phyloP scores from a whole-genome alignment of 2,888 invertebrate species.

The Dryadula phaetusa region DNA sequence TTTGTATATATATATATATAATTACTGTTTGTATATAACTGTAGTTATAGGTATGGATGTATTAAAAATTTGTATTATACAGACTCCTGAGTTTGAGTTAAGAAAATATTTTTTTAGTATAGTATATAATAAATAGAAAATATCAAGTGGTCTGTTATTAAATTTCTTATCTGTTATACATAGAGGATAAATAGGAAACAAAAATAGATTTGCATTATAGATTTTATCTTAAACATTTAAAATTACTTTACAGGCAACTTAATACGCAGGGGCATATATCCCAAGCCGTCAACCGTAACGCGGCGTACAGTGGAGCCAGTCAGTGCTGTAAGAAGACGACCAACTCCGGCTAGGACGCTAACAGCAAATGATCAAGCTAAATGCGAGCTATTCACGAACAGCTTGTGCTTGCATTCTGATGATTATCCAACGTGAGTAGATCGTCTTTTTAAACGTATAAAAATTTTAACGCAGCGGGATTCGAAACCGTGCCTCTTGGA shows the following conservation, averaged over 20 bases:
- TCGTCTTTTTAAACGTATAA: neutral
- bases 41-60: too few relatives aligned
- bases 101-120: too few relatives aligned
- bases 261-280: constrained; percentile 70
- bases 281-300: constrained; percentile 55
- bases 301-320: constrained; percentile 68
- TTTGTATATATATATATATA: too few relatives aligned
- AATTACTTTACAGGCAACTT: constrained; percentile 58
- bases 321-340: constrained; percentile 55
- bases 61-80: too few relatives aligned
- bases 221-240: neutral
- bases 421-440: constrained; percentile 91
- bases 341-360: constrained; percentile 64
- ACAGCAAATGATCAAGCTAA: constrained; percentile 62
- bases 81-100: too few relatives aligned
- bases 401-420: constrained; percentile 88
- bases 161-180: too few relatives aligned
- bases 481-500: too few relatives aligned
- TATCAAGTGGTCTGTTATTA: too few relatives aligned
- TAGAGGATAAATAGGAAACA: too few relatives aligned
- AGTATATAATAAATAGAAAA: too few relatives aligned
- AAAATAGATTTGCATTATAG: neutral
- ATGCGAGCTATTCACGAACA: constrained; percentile 89
- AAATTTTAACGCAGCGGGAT: too few relatives aligned
- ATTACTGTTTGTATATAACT: too few relatives aligned